Percentiles rank a stretch among this genome's conserved stretches.
phyloP scores from a whole-genome alignment of 2,888 invertebrate species.

The Melitaea athalia region DNA sequence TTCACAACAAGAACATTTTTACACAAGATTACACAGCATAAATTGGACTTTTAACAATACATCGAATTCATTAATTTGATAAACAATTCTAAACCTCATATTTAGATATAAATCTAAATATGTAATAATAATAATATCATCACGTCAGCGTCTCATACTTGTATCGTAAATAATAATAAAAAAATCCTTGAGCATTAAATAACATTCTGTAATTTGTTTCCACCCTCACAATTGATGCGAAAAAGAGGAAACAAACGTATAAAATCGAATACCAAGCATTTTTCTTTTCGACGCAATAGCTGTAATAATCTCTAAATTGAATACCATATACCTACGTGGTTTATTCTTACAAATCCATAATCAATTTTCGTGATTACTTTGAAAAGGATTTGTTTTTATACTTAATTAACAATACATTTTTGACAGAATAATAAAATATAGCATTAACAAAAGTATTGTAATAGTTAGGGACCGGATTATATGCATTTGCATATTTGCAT shows the following conservation, averaged over 20 bases:
- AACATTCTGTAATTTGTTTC: conserved; percentile 19
- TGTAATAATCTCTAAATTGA: conserved; percentile 2
- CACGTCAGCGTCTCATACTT: neutral
- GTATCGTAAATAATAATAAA: conserved; percentile 6
- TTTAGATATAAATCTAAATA: neutral
- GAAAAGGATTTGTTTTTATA: too few relatives aligned
- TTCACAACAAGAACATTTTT: too few relatives aligned
- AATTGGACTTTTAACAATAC: too few relatives aligned
- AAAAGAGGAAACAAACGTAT: conserved; percentile 14
- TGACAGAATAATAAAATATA: too few relatives aligned
- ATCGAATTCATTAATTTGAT: too few relatives aligned
- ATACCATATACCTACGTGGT: neutral
- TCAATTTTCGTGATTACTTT: neutral
- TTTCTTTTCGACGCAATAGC: neutral
- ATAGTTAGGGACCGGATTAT: too few relatives aligned
- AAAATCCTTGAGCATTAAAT: conserved; percentile 3
- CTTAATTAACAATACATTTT: too few relatives aligned
- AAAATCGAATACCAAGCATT: conserved; percentile 14
- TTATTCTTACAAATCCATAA: neutral
- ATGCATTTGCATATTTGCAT: too few relatives aligned
- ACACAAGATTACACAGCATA: too few relatives aligned
- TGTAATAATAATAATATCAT: too few relatives aligned
- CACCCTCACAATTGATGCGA: conserved; percentile 9
- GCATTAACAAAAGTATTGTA: too few relatives aligned
- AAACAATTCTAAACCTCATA: neutral